Percentiles rank a stretch among this genome's conserved stretches.
Evolutionary conservation across 2,797 vertebrate genomes (phyloP).

Genomic region (Uromys caudimaculatus): DNA sequence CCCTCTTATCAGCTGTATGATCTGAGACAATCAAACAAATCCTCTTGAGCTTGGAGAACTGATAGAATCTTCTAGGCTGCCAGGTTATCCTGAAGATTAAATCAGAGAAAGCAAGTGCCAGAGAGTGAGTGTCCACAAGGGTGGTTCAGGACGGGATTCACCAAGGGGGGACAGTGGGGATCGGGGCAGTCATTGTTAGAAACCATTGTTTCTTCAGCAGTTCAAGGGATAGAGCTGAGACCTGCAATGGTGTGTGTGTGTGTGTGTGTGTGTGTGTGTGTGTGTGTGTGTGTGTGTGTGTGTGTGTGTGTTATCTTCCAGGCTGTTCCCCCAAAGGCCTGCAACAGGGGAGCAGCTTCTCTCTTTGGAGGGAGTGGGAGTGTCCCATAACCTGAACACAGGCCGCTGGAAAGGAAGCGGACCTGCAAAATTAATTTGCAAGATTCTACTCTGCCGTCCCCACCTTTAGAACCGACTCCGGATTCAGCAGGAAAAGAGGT

Average conservation of each 20-base stretch:
- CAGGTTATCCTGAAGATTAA: background rate
- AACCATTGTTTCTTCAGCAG: background rate
- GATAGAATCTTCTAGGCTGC: background rate
- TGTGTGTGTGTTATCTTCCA: background rate
- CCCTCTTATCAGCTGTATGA: background rate
- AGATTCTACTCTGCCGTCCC: background rate
- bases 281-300: background rate
- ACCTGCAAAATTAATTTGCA: slow-evolving; percentile 35
- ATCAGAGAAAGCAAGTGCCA: background rate
- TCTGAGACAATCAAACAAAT: background rate
- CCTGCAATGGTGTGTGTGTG: background rate
- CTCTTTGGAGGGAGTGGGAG: slow-evolving; percentile 18
- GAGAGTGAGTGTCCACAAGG: background rate
- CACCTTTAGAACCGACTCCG: slow-evolving; percentile 18
- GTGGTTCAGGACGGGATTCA: background rate
- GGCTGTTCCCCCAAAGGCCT: background rate
- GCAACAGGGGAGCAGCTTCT: slow-evolving; percentile 54
- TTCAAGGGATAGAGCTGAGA: background rate
- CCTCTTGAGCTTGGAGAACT: background rate
- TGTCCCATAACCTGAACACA: background rate
- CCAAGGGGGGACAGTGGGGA: background rate
- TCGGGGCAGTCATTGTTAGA: background rate
- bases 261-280: background rate
- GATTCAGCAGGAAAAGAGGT: slow-evolving; percentile 41
- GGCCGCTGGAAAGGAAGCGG: background rate